These are phyloP conservation scores for Drosophila nasuta DNA, from an alignment of 1,140 invertebrate genomes.

Conservation along the genomic window DNA sequence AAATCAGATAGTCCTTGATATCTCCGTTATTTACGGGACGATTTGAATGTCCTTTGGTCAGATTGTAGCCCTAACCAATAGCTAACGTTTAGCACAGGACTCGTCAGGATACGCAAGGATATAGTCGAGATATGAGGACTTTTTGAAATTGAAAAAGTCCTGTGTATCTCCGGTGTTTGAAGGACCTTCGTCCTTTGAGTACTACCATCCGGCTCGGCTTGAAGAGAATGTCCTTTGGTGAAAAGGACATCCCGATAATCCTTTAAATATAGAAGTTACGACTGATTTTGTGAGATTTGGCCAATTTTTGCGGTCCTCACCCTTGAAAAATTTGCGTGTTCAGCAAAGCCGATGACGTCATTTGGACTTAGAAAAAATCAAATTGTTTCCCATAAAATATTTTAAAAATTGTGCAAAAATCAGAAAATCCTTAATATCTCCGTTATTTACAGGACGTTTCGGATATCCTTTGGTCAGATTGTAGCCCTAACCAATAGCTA, in stretches of 20 bases:
- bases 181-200: neutral
- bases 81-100: neutral
- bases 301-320: neutral
- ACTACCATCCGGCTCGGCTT: neutral
- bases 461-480: neutral
- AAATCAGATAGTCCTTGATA: neutral
- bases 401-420: neutral
- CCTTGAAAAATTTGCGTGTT: neutral
- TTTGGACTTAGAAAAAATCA: neutral
- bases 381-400: neutral
- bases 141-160: neutral
- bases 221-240: neutral
- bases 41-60: neutral
- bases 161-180: neutral
- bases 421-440: neutral
- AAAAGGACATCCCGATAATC: neutral
- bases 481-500: neutral
- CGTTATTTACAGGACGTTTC: neutral
- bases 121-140: neutral
- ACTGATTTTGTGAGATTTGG: neutral
- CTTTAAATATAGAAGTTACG: neutral
- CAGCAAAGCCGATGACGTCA: neutral
- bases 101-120: neutral
- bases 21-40: neutral
- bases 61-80: neutral